phyloP scores from a whole-genome alignment of 2,797 vertebrate genomes.

The Rhinella marina region DNA sequence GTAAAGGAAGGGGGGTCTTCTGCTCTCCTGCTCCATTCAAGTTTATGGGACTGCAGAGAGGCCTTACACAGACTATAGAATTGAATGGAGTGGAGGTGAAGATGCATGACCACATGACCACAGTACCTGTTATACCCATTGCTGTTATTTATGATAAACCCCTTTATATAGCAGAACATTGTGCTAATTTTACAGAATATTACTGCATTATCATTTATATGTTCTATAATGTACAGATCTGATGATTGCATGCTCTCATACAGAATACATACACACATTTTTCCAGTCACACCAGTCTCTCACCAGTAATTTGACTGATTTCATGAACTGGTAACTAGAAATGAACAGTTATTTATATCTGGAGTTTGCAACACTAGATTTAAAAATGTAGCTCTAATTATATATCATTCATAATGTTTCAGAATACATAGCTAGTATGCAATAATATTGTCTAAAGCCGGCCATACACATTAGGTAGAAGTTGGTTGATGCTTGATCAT shows the following conservation, averaged over 20 bases:
- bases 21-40: too few relatives aligned
- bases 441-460: too few relatives aligned
- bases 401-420: not conserved
- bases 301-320: slow-evolving; percentile 50
- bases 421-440: not conserved
- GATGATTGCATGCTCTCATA: slow-evolving; percentile 19
- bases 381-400: not conserved
- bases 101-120: too few relatives aligned
- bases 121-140: not conserved
- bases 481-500: too few relatives aligned
- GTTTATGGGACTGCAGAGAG: too few relatives aligned
- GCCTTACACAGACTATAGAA: too few relatives aligned
- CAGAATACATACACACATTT: not conserved
- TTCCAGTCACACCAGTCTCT: not conserved
- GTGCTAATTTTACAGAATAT: not conserved
- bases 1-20: too few relatives aligned
- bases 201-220: not conserved
- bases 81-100: too few relatives aligned
- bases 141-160: not conserved
- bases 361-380: slow-evolving; percentile 62
- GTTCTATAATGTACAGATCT: not conserved
- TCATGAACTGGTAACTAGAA: slow-evolving; percentile 61
- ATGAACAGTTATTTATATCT: slow-evolving; percentile 71
- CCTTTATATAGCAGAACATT: not conserved
- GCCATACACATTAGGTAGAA: too few relatives aligned